A percentile compares a stretch with the other conserved stretches of the same genome.
Evolutionary conservation across 2,113 vertebrate species (phyloP).

Genomic region (Porphyrio hochstetteri): DNA sequence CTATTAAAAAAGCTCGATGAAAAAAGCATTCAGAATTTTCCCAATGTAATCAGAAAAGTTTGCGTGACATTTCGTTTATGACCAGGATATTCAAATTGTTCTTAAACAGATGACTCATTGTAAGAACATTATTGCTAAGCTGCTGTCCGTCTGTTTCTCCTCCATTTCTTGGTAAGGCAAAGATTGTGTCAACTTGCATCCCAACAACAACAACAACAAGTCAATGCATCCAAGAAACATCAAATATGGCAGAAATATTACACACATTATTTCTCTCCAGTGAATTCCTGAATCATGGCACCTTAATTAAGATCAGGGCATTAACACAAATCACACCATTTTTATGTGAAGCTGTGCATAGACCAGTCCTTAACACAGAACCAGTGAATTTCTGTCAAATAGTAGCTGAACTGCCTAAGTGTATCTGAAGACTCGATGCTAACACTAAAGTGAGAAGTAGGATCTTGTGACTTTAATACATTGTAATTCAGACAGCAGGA

Average conservation of each 20-base stretch:
- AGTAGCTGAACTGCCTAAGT: not conserved
- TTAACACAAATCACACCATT: not conserved
- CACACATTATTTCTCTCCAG: not conserved
- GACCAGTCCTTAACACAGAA: not conserved
- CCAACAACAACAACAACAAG: not conserved
- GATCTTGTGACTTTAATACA: not conserved
- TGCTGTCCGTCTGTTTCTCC: not conserved
- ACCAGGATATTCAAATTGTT: not conserved
- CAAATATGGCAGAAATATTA: not conserved
- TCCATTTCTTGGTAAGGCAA: not conserved
- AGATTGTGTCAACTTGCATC: not conserved
- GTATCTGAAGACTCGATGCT: rapidly evolving
- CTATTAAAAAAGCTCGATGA: not conserved
- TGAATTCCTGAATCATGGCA: not conserved
- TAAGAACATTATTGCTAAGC: not conserved
- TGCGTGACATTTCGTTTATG: not conserved
- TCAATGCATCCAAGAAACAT: not conserved
- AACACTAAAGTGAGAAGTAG: not conserved
- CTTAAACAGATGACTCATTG: not conserved
- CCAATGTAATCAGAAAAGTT: not conserved
- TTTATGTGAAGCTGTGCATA: not conserved
- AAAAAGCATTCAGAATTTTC: not conserved
- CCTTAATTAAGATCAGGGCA: not conserved
- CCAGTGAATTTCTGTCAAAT: not conserved
- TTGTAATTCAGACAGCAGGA: not conserved